phyloP scores from a whole-genome alignment of 2,797 vertebrate species.

The Periophthalmus magnuspinnatus region DNA sequence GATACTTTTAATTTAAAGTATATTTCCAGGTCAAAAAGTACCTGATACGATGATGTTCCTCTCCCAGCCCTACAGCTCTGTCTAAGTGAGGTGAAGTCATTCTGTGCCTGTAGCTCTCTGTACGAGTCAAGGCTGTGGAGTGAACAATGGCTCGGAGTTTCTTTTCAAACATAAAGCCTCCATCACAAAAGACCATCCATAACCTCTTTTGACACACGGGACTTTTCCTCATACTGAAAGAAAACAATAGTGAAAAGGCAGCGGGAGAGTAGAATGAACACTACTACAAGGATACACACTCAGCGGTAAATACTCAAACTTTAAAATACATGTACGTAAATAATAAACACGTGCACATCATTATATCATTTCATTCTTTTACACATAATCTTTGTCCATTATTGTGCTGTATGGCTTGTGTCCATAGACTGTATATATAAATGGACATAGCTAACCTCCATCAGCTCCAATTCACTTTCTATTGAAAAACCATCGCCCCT shows the following conservation, averaged over 20 bases:
- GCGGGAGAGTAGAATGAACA: constrained; percentile 12
- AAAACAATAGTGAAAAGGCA: constrained; percentile 17
- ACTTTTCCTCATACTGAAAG: constrained; percentile 23
- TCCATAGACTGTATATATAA: too few species aligned
- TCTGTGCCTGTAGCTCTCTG: constrained; percentile 32
- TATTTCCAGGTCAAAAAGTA: too few species aligned
- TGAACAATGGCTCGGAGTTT: constrained; percentile 31
- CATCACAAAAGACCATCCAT: constrained; percentile 34
- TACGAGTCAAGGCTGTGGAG: constrained; percentile 26
- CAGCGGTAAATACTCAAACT: too few species aligned
- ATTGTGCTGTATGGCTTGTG: too few species aligned
- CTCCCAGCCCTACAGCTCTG: constrained; percentile 33
- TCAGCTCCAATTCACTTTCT: too few species aligned
- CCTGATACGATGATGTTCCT: not conserved
- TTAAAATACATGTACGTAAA: too few species aligned
- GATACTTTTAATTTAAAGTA: too few species aligned
- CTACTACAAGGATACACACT: not conserved
- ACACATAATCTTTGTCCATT: too few species aligned
- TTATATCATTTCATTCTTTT: too few species aligned
- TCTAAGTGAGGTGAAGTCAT: constrained; percentile 24
- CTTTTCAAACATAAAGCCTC: constrained; percentile 29
- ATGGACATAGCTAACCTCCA: too few species aligned
- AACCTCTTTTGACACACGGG: constrained; percentile 17
- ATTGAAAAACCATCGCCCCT: too few species aligned
- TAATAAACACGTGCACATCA: too few species aligned